A percentile compares a stretch with the other conserved stretches of the same genome.
Evolutionary conservation across 2,888 invertebrate species (phyloP).

Genomic region (Frankliniella intonsa): DNA sequence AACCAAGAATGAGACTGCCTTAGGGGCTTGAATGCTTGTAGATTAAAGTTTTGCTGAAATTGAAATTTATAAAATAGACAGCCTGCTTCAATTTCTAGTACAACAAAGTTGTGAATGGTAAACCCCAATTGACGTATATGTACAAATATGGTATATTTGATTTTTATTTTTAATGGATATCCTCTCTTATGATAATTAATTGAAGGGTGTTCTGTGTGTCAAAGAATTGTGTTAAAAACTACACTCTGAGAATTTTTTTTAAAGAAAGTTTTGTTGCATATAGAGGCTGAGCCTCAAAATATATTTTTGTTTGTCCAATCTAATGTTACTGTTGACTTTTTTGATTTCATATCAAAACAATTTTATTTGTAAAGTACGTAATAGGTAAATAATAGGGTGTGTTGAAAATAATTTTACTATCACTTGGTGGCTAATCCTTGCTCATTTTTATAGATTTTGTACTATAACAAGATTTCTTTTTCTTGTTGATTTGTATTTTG

Average conservation of each 20-base stretch:
- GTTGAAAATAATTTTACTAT: background rate
- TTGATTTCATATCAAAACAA: slow-evolving; percentile 17
- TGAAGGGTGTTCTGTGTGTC: background rate
- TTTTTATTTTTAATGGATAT: background rate
- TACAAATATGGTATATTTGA: background rate
- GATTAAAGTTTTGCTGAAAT: no score
- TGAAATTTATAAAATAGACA: no score
- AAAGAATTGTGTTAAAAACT: background rate
- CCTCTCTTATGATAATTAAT: no score
- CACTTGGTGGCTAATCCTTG: background rate
- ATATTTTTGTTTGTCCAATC: slow-evolving; percentile 17
- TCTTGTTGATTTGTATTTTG: slow-evolving; percentile 14
- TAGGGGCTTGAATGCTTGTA: no score
- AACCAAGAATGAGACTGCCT: no score
- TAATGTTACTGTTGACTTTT: slow-evolving; percentile 22
- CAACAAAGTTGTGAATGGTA: no score
- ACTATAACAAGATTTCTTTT: background rate
- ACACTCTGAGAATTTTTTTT: background rate
- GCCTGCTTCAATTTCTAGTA: no score
- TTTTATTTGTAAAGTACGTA: background rate
- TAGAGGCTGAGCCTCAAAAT: slow-evolving; percentile 13
- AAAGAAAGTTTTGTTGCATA: background rate
- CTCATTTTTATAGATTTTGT: slow-evolving; percentile 25
- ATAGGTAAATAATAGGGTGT: background rate
- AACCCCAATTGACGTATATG: background rate